Evolutionary conservation across 2,113 vertebrate species (phyloP), one percentile per base, ranked within the genome.

Genomic region (Athene noctua): DNA sequence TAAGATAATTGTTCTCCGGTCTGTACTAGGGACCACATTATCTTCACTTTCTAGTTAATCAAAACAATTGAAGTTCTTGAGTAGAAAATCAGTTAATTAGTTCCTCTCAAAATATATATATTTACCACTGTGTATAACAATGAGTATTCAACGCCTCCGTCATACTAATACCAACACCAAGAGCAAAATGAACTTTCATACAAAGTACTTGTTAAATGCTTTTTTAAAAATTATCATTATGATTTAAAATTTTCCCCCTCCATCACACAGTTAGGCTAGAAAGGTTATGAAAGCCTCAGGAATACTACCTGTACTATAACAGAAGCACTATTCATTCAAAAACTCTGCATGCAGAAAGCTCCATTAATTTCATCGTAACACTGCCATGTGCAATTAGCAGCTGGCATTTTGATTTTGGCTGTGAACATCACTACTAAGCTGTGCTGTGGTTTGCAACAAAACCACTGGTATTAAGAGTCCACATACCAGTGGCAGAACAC

Each of bases 1-100:
- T 47, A 75, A 75, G 36, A 87, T 67, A 30, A 32, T 59, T 59
- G 25, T 77, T 95, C 70, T 93, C 34, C 52, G 65, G 27, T 27
- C 65, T 87, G 27, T 72, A 22, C 49, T 86, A 70, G 68, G 59
- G 57, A 90, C n/a, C 22, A 74, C 30, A 46, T 88, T 67, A 73
- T 54, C 86, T 87, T 84, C 80, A 85, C 91, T 94, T 95, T 82
- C 70, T 80, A 91, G 51, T 86, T 92, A 92, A 92, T 68, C 51
- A 85, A 89, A 94, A 90, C n/a, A 92, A 91, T 4, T 89, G 34
- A 90, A 81, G 29, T 42, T 79, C 70, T 91, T 29, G 15, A 90
- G 51, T 30, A 85, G 21, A 34, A 67, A 95, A 87, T 47, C 27
- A 62, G 58, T 63, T 91, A 58, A 90, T 86, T 86, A 86, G 23